Base-by-base conservation (phyloP, 92 coral and sea anemone species). In the Phenganax marumi region DNA sequence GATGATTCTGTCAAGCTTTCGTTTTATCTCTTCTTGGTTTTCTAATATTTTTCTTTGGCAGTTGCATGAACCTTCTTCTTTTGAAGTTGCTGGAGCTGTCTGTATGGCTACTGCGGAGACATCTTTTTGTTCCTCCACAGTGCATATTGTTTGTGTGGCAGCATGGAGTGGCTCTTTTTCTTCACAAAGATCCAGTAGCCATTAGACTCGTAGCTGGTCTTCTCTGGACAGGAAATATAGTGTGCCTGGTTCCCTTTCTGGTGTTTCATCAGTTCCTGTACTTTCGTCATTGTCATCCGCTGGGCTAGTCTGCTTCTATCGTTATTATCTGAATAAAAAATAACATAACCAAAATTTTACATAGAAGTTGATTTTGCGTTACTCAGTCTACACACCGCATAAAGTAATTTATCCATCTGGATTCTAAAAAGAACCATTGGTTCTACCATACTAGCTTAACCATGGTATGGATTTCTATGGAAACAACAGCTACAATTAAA, bases 321-420 rank as follows among this genome's bases (percentile, higher is more conserved):
- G 69, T 63, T 63, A 63, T 63, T 63, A 63, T 18, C 69, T n/a
- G n/a, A n/a, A n/a, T 63, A 23, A 2, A 63, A 63, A 63, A 63
- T 63, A 63, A 63, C 69, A 18, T 26, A 6, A 63, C 19, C 69
- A 63, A 23, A 17, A 57, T n/a, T n/a, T n/a, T n/a, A n/a, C n/a
- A n/a, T n/a, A n/a, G n/a, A n/a, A n/a, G n/a, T n/a, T n/a, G n/a
- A n/a, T n/a, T n/a, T n/a, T n/a, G n/a, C n/a, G n/a, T n/a, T n/a
- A n/a, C n/a, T n/a, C n/a, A n/a, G n/a, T n/a, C n/a, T n/a, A n/a
- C n/a, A n/a, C n/a, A n/a, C n/a, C n/a, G n/a, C n/a, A n/a, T n/a
- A n/a, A n/a, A n/a, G n/a, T n/a, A n/a, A n/a, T n/a, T n/a, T n/a
- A n/a, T n/a, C n/a, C n/a, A n/a, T n/a, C n/a, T n/a, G n/a, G n/a